Evolutionary conservation across 1,140 invertebrate genomes (phyloP).

Genomic region (Drosophila sturtevanti): DNA sequence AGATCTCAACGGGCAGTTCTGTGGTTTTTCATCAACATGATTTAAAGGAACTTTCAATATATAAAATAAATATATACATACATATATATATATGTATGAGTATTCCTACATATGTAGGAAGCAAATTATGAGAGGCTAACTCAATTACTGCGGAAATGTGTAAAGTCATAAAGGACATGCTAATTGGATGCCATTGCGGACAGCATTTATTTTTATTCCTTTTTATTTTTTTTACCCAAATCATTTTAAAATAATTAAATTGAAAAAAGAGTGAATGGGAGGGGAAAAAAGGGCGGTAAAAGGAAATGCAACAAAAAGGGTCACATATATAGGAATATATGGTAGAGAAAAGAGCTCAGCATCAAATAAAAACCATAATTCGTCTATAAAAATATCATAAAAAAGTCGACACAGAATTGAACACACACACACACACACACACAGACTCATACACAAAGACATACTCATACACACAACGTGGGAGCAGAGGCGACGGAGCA

Average conservation of each 20-base stretch:
- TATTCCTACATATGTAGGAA: not conserved
- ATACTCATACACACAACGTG: conserved; percentile 5
- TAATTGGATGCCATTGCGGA: conserved; percentile 70
- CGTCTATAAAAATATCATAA: conserved; percentile 80
- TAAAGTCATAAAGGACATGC: conserved; percentile 52
- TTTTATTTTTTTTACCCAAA: conserved; percentile 53
- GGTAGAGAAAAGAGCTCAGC: conserved; percentile 33
- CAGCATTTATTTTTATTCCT: conserved; percentile 57
- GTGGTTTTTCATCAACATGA: conserved; percentile 22
- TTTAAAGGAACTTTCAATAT: conserved; percentile 1
- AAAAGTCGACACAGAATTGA: conserved; percentile 59
- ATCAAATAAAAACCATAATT: conserved; percentile 81
- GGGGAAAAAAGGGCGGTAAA: conserved; percentile 19
- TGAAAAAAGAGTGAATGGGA: conserved; percentile 27
- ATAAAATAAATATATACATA: too few relatives aligned
- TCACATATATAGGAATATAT: conserved; percentile 29
- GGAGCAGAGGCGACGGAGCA: conserved; percentile 53
- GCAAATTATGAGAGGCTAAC: conserved; percentile 43
- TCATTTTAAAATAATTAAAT: conserved; percentile 80
- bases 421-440: conserved; percentile 15
- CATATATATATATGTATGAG: not conserved
- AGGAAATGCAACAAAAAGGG: conserved; percentile 57
- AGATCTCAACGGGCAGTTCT: conserved; percentile 13
- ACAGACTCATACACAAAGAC: not conserved
- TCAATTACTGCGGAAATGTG: conserved; percentile 51